Evolutionary conservation across 2,888 invertebrate species (phyloP).

Genomic region (Drosophila prolongata): DNA sequence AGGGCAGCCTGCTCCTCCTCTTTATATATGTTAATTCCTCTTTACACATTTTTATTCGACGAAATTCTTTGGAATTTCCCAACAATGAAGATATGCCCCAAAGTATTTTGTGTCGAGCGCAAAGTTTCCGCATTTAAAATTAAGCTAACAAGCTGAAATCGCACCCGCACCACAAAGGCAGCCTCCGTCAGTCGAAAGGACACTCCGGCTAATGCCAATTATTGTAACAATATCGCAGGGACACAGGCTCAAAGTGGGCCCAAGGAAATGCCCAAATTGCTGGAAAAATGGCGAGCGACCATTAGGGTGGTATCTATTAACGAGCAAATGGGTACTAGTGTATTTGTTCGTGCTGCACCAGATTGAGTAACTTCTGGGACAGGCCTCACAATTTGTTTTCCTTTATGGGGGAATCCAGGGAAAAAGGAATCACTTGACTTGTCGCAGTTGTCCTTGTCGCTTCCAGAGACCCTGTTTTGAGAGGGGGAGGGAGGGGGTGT

Average conservation of each 20-base stretch:
- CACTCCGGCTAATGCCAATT: conserved; percentile 61
- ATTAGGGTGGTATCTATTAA: conserved; percentile 31
- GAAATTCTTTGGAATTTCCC: conserved; percentile 21
- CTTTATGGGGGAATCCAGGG: conserved; percentile 16
- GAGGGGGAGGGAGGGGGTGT: not conserved
- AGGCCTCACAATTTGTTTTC: conserved; percentile 57
- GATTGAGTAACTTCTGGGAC: conserved; percentile 47
- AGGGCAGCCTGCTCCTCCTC: not conserved
- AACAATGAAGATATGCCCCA: conserved; percentile 38
- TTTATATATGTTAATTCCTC: conserved; percentile 34
- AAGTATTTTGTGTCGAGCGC: conserved; percentile 28
- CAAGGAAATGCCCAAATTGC: conserved; percentile 35
- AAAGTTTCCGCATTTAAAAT: conserved; percentile 49
- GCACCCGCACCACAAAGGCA: conserved; percentile 10
- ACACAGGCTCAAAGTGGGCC: conserved; percentile 13
- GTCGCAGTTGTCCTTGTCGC: conserved; percentile 68
- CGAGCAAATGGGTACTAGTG: conserved; percentile 18
- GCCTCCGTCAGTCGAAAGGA: not conserved
- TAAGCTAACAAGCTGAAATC: conserved; percentile 61
- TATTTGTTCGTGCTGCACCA: not conserved
- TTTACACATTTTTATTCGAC: conserved; percentile 21
- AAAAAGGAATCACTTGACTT: conserved; percentile 68
- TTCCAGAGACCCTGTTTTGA: conserved; percentile 53
- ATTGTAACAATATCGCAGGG: conserved; percentile 38
- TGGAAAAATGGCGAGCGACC: conserved; percentile 37